Evolutionary conservation across 64 coral and sea anemone genomes (phyloP).

Genomic region (Actinia equina): DNA sequence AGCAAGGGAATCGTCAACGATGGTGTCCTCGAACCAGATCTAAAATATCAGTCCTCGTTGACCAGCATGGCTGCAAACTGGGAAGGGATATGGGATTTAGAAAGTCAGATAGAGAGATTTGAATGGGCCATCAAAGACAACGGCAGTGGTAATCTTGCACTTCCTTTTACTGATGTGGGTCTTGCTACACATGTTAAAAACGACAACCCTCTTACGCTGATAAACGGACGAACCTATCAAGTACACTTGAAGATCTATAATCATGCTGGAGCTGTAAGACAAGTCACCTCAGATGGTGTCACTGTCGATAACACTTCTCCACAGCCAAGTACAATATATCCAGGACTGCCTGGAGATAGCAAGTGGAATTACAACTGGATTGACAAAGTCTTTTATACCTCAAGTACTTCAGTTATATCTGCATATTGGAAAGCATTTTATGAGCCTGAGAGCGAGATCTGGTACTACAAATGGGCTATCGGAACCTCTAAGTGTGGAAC

Average conservation of each 20-base stretch:
- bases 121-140: slow-evolving; percentile 80
- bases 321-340: slow-evolving; percentile 39
- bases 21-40: slow-evolving; percentile 87
- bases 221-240: slow-evolving; percentile 61
- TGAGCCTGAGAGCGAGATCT: slow-evolving; percentile 87
- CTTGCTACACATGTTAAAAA: slow-evolving; percentile 85
- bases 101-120: slow-evolving; percentile 71
- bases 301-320: slow-evolving; percentile 69
- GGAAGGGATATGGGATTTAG: slow-evolving; percentile 93
- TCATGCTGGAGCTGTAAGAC: slow-evolving; percentile 63
- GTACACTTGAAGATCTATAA: slow-evolving; percentile 71
- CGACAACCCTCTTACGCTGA: slow-evolving; percentile 41
- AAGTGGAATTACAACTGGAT: slow-evolving; percentile 48
- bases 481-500: slow-evolving; percentile 81
- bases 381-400: slow-evolving; percentile 51
- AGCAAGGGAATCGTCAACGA: slow-evolving; percentile 87
- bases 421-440: slow-evolving; percentile 74
- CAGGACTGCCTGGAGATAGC: slow-evolving; percentile 23
- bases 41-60: slow-evolving; percentile 72
- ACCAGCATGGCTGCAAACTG: slow-evolving; percentile 81
- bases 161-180: slow-evolving; percentile 55
- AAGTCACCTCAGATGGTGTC: slow-evolving; percentile 77
- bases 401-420: slow-evolving; percentile 24
- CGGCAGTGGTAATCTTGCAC: slow-evolving; percentile 46
- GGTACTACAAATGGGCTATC: slow-evolving; percentile 97